Evolutionary conservation across 2,113 vertebrate genomes (phyloP).

Genomic region (Brachypteracias leptosomus): DNA sequence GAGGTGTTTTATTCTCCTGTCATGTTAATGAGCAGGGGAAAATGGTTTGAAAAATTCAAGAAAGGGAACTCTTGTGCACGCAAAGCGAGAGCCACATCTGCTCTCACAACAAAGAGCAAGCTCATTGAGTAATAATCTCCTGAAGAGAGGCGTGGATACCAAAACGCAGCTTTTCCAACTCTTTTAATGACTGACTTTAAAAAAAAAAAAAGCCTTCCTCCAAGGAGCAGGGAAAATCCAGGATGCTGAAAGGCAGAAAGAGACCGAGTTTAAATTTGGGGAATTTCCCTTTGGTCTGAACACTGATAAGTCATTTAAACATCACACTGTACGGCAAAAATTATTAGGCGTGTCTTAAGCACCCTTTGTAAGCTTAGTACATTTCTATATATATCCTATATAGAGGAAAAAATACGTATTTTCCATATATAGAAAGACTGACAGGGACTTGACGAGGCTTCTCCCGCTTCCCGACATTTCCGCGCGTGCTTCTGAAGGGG

Average conservation of each 20-base stretch:
- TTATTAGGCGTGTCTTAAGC: too few relatives aligned
- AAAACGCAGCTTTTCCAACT: not conserved
- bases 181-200: not conserved
- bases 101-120: not conserved
- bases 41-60: not conserved
- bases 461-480: not conserved
- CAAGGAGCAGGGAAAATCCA: not conserved
- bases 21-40: not conserved
- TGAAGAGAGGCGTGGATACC: not conserved
- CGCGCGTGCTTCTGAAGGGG: not conserved
- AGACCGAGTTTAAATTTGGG: not conserved
- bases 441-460: too few relatives aligned
- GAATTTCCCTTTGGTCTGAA: not conserved
- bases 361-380: fast-evolving
- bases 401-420: fast-evolving
- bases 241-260: not conserved
- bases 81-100: not conserved
- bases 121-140: not conserved
- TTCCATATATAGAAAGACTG: too few relatives aligned
- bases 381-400: not conserved
- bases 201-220: not conserved
- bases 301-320: not conserved
- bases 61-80: too few relatives aligned
- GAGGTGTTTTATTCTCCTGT: fast-evolving
- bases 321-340: not conserved